Percentiles rank a stretch among this genome's conserved stretches.
These are phyloP conservation scores for Calcarius lapponicus DNA, from an alignment of 2,797 vertebrate genomes.

Conservation along the genomic window DNA sequence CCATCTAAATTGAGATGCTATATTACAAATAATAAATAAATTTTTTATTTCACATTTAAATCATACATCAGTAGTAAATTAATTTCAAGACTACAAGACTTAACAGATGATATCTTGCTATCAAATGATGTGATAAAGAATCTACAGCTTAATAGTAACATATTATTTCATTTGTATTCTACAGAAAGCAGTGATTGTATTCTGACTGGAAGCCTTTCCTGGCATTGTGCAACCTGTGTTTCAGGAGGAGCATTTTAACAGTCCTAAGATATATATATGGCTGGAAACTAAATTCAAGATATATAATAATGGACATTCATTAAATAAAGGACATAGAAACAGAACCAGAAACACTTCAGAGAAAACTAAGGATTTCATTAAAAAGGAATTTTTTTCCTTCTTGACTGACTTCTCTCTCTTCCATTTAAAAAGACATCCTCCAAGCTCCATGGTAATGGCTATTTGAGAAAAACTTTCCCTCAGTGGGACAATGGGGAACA, in stretches of 20 bases:
- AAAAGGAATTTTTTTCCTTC: not conserved
- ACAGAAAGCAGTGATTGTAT: not conserved
- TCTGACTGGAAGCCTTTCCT: not conserved
- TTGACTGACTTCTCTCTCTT: not conserved
- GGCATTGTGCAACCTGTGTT: not conserved
- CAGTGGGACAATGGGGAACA: not conserved
- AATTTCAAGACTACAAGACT: not conserved
- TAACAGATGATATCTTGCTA: not conserved
- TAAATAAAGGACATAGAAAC: not conserved
- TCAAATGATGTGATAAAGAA: not conserved
- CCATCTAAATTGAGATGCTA: not conserved
- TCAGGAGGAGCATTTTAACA: not conserved
- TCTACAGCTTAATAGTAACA: not conserved
- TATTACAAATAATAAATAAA: not conserved
- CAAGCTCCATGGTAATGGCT: rapidly evolving
- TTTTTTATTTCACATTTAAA: not conserved
- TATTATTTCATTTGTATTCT: not conserved
- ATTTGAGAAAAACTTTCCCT: not conserved
- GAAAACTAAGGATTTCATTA: not conserved
- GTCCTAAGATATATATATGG: not conserved
- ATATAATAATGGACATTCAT: not conserved
- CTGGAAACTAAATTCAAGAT: not conserved
- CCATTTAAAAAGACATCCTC: not conserved
- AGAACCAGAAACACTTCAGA: not conserved
- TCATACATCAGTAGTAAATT: not conserved